These are phyloP conservation scores for Antheraea pernyi DNA, from an alignment of 1,140 invertebrate species.

Conservation along the genomic window DNA sequence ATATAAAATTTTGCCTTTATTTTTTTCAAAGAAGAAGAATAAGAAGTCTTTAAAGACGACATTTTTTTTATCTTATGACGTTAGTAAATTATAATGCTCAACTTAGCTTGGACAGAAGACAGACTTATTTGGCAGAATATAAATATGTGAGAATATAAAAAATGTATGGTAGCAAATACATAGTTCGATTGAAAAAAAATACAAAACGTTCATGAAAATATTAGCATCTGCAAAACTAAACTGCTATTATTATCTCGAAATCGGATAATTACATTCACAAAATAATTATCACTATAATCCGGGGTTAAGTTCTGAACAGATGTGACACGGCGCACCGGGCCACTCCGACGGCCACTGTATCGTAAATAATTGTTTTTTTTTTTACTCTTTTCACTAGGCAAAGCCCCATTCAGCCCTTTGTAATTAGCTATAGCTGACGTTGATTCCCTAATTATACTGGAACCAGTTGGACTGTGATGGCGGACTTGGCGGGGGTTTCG, in stretches of 20 bases:
- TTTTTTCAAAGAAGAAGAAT: no score
- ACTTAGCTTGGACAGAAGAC: no score
- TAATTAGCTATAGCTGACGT: constrained; percentile 72
- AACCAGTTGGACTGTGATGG: constrained; percentile 41
- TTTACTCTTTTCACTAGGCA: constrained; percentile 61
- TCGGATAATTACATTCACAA: constrained; percentile 72
- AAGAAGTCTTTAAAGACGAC: no score
- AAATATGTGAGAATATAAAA: no score
- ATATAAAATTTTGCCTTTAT: no score
- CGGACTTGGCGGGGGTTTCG: constrained; percentile 27
- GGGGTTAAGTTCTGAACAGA: constrained; percentile 64
- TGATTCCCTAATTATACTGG: constrained; percentile 61
- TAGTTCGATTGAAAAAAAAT: no score
- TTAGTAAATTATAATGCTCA: no score
- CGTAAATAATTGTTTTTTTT: constrained; percentile 74
- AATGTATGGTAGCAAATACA: no score
- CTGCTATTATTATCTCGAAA: constrained; percentile 32
- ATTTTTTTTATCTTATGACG: no score
- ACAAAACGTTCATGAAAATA: constrained; percentile 14
- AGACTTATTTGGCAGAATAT: no score
- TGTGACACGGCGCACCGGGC: constrained; percentile 68
- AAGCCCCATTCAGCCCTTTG: constrained; percentile 70
- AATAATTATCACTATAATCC: constrained; percentile 76
- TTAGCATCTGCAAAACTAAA: constrained; percentile 33
- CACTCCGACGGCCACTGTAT: constrained; percentile 69